Conservation (phyloP, 92 coral and sea anemone species). For the Epizoanthus fatuus region DNA sequence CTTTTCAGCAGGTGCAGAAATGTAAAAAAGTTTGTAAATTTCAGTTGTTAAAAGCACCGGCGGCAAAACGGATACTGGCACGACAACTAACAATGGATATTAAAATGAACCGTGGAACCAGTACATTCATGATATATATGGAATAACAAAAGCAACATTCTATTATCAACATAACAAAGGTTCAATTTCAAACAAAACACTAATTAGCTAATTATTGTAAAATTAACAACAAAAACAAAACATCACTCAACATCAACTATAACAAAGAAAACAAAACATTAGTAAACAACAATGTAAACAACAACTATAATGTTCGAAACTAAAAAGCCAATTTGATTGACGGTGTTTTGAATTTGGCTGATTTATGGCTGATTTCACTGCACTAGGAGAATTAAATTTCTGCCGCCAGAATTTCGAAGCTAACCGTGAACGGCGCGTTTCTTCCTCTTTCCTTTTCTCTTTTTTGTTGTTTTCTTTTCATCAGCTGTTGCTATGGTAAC, state of each 20-base stretch:
- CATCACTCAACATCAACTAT: neutral
- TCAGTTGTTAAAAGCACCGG: too few relatives aligned
- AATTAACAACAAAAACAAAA: neutral
- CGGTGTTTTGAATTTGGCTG: neutral
- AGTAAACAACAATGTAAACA: neutral
- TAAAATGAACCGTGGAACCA: neutral
- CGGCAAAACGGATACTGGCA: too few relatives aligned
- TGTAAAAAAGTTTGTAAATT: too few relatives aligned
- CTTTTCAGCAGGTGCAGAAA: too few relatives aligned
- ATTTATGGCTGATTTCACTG: neutral
- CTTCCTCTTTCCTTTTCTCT: constrained; percentile 12
- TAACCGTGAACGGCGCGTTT: constrained; percentile 20
- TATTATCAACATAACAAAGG: too few relatives aligned
- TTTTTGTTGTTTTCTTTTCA: constrained; percentile 15
- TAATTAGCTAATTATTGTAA: neutral
- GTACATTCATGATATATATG: constrained; percentile 54
- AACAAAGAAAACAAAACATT: constrained; percentile 8
- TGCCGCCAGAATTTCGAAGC: constrained; percentile 28
- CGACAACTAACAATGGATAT: constrained; percentile 12
- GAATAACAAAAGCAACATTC: neutral
- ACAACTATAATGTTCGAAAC: neutral
- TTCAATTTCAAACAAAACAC: neutral
- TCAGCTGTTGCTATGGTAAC: neutral
- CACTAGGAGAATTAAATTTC: neutral
- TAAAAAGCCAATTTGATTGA: neutral